Evolutionary conservation across 2,113 vertebrate genomes (phyloP), one percentile per base, ranked within the genome.

Genomic region (Thinocorus orbignyianus): DNA sequence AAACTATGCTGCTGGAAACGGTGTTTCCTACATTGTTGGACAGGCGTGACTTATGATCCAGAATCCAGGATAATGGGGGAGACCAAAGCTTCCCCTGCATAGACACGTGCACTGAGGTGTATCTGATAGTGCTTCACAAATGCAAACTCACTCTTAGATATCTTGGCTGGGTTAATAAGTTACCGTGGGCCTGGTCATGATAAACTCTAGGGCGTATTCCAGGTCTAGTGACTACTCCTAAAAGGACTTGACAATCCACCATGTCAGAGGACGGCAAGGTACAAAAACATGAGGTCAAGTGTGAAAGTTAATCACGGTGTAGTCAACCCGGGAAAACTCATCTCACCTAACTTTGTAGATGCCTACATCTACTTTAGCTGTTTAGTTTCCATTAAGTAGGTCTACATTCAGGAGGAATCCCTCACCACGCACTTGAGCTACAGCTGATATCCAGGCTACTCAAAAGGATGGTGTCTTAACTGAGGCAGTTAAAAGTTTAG

Each of bases 91-190:
- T 48, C 64, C 46, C 58, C 42, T 31, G 2, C 7, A 30, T 7
- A 2, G 1, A 44, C 11, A 6, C 0, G 1, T 28, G 48, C 48
- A 91, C 52, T 1, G 2, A 86, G 19, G 14, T 25, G 7, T 6
- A 1, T 9, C 41, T n/a, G 17, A 10, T 9, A 4, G 7, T 3
- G 1, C 52, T 84, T 65, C 49, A 66, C 39, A 52, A 33, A n/a
- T 30, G 8, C 51, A 62, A 41, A 24, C 11, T 87, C 48, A 18
- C 15, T 64, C 19, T 41, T 14, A 6, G 8, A 18, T 31, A 24
- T 22, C 42, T 26, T 68, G 31, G 30, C 25, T 80, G 10, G 52
- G 37, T 82, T 81, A 70, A 60, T 30, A 11, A 55, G 64, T 85
- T 12, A 41, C 10, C 13, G 4, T 35, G 71, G 42, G 13, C 25